Base-by-base conservation (phyloP, 2,113 vertebrate species). In the Dipodomys spectabilis region DNA sequence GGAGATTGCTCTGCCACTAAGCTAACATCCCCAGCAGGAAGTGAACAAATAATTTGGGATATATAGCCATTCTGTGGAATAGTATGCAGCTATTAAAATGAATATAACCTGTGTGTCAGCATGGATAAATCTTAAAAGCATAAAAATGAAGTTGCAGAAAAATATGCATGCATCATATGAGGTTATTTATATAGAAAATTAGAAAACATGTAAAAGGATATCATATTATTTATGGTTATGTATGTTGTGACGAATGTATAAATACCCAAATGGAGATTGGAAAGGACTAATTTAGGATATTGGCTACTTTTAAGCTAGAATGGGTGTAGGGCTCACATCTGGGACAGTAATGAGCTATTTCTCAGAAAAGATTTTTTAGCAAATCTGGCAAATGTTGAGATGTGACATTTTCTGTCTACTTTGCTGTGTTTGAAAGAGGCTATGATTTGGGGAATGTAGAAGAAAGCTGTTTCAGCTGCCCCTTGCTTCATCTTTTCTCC, bases 291-390 rank as follows among this genome's bases (percentile, higher is more conserved):
- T 92, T 95, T 94, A 73, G 79, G 64, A 69, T 85, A 85, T 79
- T 92, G 77, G 71, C 27, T 93, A 92, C 65, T 74, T 86, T 60
- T 82, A 75, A 68, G 73, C 39, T 64, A 62, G 45, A 39, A 93
- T 82, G 30, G 12, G 74, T 71, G 44, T 53, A 39, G 82, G 45
- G 67, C 22, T 88, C 67, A 69, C 60, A 95, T 74, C 79, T 94
- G 68, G 60, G 82, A 93, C 20, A 88, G 18, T 91, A 95, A 94
- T 88, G 68, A 93, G 32, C 44, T 82, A 22, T 93, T 92, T 95
- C 95, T 92, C 85, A 80, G 82, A 92, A 94, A 94, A 95, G 75
- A 94, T 49, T 82, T 57, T 93, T 80, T 88, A 95, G 82, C 28
- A 94, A 94, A 90, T 88, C 49, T 82, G 32, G 65, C 71, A 92